phyloP scores from a whole-genome alignment of 2,113 vertebrate genomes.

The Recurvirostra avosetta region DNA sequence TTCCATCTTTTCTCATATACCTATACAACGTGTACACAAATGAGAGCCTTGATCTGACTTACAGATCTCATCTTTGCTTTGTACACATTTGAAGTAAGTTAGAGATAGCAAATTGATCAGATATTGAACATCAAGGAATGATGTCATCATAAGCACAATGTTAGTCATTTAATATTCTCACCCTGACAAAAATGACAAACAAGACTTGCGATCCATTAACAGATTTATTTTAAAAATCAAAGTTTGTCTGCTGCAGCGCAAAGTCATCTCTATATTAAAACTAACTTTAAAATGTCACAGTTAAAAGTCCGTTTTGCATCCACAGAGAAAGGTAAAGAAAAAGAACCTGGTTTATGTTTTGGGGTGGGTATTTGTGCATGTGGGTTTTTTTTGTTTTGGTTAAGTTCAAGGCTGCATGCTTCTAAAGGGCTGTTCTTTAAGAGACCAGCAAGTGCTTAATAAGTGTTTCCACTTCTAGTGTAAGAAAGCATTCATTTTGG shows the following conservation, averaged over 20 bases:
- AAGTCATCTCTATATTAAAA: not conserved
- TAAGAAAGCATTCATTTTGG: not conserved
- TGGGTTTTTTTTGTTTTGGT: not conserved
- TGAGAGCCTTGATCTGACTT: not conserved
- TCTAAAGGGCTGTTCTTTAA: not conserved
- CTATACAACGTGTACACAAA: not conserved
- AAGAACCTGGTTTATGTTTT: not conserved
- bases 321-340: not conserved
- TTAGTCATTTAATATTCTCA: not conserved
- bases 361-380: rapidly evolving
- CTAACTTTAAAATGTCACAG: not conserved
- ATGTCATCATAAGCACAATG: not conserved
- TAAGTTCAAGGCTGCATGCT: not conserved
- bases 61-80: not conserved
- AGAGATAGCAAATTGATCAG: not conserved
- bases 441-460: not conserved
- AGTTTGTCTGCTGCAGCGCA: not conserved
- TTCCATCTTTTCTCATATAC: not conserved
- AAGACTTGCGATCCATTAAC: not conserved
- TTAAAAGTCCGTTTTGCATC: not conserved
- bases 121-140: not conserved
- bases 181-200: not conserved
- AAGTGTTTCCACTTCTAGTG: not conserved
- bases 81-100: not conserved
- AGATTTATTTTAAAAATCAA: not conserved